Percentiles rank a stretch among this genome's conserved stretches.
Conservation (phyloP, 2,888 invertebrate genomes). For the Mongoloraphidia duomilia region DNA sequence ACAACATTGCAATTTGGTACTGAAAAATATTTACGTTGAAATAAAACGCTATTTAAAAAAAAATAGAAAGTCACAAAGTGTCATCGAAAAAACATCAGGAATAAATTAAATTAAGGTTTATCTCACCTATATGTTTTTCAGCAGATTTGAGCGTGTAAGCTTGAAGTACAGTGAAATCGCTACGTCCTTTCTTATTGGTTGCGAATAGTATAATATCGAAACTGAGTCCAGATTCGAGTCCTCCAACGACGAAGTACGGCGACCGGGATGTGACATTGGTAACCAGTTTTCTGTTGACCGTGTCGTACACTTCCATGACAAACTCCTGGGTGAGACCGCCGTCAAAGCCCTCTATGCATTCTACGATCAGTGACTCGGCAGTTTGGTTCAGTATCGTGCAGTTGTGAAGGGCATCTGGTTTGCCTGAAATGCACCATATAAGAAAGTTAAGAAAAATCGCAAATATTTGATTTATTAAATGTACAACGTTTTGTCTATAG, state of each 20-base stretch:
- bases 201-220: constrained; percentile 56
- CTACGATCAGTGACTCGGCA: constrained; percentile 52
- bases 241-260: constrained; percentile 50
- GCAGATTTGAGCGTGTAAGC: constrained; percentile 60
- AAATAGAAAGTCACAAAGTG: too few species aligned
- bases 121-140: constrained; percentile 53
- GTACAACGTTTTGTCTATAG: too few species aligned
- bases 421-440: constrained; percentile 34
- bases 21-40: too few species aligned
- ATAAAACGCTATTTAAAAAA: too few species aligned
- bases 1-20: too few species aligned
- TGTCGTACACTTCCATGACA: constrained; percentile 52
- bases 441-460: too few species aligned
- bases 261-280: constrained; percentile 40
- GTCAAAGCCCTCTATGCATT: constrained; percentile 62
- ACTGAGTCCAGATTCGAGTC: constrained; percentile 50
- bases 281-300: constrained; percentile 35
- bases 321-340: constrained; percentile 61
- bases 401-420: constrained; percentile 57
- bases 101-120: too few species aligned
- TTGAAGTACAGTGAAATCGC: constrained; percentile 46
- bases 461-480: too few species aligned
- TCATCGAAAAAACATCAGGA: too few species aligned
- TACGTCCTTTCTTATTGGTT: constrained; percentile 56
- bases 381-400: constrained; percentile 63